Evolutionary conservation across 2,888 invertebrate genomes (phyloP), one percentile per base, ranked within the genome.

Genomic region (Machimus atricapillus): DNA sequence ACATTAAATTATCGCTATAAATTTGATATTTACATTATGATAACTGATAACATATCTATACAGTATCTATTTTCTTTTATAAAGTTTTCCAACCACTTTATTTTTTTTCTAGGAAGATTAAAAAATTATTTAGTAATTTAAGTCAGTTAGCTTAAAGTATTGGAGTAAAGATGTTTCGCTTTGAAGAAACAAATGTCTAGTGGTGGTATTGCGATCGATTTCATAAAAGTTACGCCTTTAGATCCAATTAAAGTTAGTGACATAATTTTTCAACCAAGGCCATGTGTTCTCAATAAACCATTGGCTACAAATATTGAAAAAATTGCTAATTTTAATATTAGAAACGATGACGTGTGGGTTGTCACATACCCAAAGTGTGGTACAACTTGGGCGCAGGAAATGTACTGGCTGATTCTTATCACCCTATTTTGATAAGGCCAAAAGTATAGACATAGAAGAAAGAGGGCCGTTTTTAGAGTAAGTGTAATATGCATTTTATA

Each of bases 301-400:
- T 4, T 56, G n/a, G 31, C 23, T 34, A 58, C 34, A 23, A 43
- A 52, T 58, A 56, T n/a, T n/a, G 56, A 34, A n/a, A 58, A 58
- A 19, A 14, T 91, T 0, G 88, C 90, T 19, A 90, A 91, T 7
- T 92, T 92, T 37, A 90, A 91, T 85, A 91, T 92, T 23, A 90
- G 91, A 1, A 90, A 90, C 31, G 91, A 91, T 46, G 92, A 92
- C 89, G 90, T 92, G n/a, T 92, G 91, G 90, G 91, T 92, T 79
- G 90, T 91, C 0, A 91, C 92, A 2, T 89, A 91, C 87, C 90
- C 91, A 0, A 92, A 92, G 79, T 91, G 91, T 86, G 92, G 92
- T 77, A 92, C 92, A 78, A 92, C 92, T 77, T 92, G 92, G 92
- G 90, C 91, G 83, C 92, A 92, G 87, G 92, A 92, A 89, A 90